Percentiles rank a stretch among this genome's conserved stretches.
phyloP scores from a whole-genome alignment of 2,888 invertebrate species.

The Acanthosepion pharaonis region DNA sequence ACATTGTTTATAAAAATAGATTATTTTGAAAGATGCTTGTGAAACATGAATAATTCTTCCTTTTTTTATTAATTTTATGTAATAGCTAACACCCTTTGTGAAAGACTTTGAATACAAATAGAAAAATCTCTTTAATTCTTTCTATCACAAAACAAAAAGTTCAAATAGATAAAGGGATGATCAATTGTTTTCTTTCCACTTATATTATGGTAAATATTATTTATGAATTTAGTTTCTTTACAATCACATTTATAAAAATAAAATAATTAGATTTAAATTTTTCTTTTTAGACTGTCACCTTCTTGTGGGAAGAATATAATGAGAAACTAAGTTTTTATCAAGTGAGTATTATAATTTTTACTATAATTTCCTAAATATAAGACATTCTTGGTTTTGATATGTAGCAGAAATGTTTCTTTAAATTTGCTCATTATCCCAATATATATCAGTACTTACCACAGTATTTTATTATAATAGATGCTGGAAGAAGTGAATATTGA shows the following conservation, averaged over 20 bases:
- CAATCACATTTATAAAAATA: neutral
- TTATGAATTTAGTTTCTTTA: neutral
- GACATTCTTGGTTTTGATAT: too few relatives aligned
- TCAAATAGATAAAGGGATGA: neutral
- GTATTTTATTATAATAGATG: too few relatives aligned
- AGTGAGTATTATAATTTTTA: neutral
- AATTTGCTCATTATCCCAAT: too few relatives aligned
- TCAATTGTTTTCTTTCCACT: neutral
- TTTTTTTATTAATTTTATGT: neutral
- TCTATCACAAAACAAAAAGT: neutral
- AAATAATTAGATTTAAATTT: neutral
- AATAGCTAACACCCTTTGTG: neutral
- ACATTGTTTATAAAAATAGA: too few relatives aligned
- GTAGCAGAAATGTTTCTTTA: too few relatives aligned
- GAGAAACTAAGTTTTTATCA: neutral
- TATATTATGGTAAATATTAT: neutral
- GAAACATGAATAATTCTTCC: neutral
- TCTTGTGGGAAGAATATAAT: slow-evolving; percentile 62
- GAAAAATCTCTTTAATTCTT: neutral
- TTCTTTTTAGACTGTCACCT: slow-evolving; percentile 56
- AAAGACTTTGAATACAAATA: neutral
- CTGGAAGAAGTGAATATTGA: too few relatives aligned
- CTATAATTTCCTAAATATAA: neutral
- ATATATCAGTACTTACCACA: too few relatives aligned
- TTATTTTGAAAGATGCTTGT: too few relatives aligned